Conservation (phyloP, 2,113 vertebrate species). For the Cygnus buccinator region DNA sequence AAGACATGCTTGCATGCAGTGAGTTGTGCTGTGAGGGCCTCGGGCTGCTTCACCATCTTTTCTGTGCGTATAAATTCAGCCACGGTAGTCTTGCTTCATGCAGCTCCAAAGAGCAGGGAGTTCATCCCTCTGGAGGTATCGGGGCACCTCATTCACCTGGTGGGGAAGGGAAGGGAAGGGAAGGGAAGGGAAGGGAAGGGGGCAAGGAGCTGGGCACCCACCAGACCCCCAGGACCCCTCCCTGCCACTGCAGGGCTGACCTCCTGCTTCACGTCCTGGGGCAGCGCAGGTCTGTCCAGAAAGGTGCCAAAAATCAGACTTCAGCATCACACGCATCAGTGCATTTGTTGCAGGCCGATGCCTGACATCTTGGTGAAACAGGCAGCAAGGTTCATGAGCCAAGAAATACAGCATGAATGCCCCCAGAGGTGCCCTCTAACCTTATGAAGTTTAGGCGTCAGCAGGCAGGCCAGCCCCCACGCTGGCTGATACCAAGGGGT, state of each 20-base stretch:
- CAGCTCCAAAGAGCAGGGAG: background rate
- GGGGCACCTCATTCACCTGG: background rate
- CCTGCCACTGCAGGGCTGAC: too few relatives aligned
- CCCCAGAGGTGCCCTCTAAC: too few relatives aligned
- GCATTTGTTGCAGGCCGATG: background rate
- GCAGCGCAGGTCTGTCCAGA: too few relatives aligned
- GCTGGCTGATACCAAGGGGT: too few relatives aligned
- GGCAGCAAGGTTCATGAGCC: fast-evolving
- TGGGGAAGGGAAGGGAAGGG: too few relatives aligned
- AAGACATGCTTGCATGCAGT: background rate
- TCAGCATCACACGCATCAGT: background rate
- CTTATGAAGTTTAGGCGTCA: too few relatives aligned
- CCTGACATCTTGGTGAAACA: background rate
- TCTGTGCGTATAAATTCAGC: background rate
- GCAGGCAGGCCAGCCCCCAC: too few relatives aligned
- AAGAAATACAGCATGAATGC: background rate
- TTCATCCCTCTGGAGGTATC: background rate
- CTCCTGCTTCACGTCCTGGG: too few relatives aligned
- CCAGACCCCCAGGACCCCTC: too few relatives aligned
- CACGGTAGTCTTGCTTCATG: fast-evolving
- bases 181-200: too few relatives aligned
- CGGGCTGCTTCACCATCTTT: background rate
- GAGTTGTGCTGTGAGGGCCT: background rate
- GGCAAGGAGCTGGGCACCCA: too few relatives aligned
- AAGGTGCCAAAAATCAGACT: too few relatives aligned